phyloP scores from a whole-genome alignment of 2,113 vertebrate genomes.

The Corydoras sp. region DNA sequence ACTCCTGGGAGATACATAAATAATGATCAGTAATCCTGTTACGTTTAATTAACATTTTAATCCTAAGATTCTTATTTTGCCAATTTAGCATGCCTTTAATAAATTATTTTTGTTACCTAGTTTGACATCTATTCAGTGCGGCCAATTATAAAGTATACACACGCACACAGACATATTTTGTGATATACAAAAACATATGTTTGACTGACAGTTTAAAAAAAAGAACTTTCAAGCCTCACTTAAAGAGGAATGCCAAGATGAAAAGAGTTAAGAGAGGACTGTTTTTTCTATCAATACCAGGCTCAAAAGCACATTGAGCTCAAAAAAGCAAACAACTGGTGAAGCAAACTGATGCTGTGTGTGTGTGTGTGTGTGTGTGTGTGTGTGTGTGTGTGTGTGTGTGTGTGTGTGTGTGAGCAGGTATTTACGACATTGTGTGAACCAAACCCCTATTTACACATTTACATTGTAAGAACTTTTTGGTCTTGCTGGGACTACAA shows the following conservation, averaged over 20 bases:
- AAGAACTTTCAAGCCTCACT: too few relatives aligned
- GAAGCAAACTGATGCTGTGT: neutral
- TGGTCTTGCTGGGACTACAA: too few relatives aligned
- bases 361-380: neutral
- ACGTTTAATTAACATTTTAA: conserved; percentile 13
- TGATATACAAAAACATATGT: neutral
- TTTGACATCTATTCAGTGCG: conserved; percentile 18
- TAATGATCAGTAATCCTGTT: neutral
- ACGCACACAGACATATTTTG: neutral
- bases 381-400: neutral
- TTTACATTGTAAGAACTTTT: too few relatives aligned
- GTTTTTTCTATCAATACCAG: too few relatives aligned
- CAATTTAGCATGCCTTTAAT: neutral
- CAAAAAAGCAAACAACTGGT: too few relatives aligned
- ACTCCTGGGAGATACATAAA: neutral
- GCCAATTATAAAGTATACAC: conserved; percentile 1
- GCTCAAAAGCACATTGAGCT: too few relatives aligned
- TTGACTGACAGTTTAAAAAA: too few relatives aligned
- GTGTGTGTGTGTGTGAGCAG: neutral
- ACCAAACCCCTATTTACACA: neutral
- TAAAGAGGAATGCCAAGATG: too few relatives aligned
- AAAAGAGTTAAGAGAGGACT: too few relatives aligned
- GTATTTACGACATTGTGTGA: neutral
- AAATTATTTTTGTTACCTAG: neutral
- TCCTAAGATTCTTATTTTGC: neutral